These are phyloP conservation scores for Drosophila meridiana DNA, from an alignment of 2,888 invertebrate genomes.

Conservation along the genomic window DNA sequence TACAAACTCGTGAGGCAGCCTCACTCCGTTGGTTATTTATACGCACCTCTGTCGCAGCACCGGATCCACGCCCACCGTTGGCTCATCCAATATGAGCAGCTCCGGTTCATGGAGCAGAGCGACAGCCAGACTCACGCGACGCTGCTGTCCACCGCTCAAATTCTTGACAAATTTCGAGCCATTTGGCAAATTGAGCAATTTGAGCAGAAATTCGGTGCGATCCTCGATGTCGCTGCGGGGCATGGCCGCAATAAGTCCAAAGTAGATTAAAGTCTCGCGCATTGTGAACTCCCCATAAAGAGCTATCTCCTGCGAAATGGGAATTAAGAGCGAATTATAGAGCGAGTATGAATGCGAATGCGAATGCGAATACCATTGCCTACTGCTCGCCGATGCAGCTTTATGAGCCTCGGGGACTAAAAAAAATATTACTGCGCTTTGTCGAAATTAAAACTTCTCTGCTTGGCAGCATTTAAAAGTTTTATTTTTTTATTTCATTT, in stretches of 20 bases:
- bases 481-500: conserved; percentile 20
- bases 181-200: conserved; percentile 87
- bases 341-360: not conserved
- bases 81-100: conserved; percentile 95
- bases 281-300: conserved; percentile 92
- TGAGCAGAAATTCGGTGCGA: conserved; percentile 90
- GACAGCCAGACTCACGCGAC: conserved; percentile 94
- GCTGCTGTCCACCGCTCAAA: conserved; percentile 95
- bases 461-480: conserved; percentile 53
- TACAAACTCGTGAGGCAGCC: not conserved
- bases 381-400: conserved; percentile 24
- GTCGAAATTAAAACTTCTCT: conserved; percentile 65
- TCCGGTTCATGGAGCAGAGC: conserved; percentile 95
- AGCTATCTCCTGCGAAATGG: conserved; percentile 88
- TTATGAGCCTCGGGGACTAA: conserved; percentile 38
- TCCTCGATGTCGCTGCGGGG: conserved; percentile 88
- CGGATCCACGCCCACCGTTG: conserved; percentile 97
- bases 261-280: conserved; percentile 92
- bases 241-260: conserved; percentile 94
- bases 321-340: conserved; percentile 16
- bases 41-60: conserved; percentile 90
- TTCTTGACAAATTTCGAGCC: conserved; percentile 89
- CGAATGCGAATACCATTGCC: conserved; percentile 33
- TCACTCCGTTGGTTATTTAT: not conserved
- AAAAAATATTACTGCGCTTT: conserved; percentile 52